Conservation (phyloP, 2,797 vertebrate genomes). For the Phoxinus dragarum region DNA sequence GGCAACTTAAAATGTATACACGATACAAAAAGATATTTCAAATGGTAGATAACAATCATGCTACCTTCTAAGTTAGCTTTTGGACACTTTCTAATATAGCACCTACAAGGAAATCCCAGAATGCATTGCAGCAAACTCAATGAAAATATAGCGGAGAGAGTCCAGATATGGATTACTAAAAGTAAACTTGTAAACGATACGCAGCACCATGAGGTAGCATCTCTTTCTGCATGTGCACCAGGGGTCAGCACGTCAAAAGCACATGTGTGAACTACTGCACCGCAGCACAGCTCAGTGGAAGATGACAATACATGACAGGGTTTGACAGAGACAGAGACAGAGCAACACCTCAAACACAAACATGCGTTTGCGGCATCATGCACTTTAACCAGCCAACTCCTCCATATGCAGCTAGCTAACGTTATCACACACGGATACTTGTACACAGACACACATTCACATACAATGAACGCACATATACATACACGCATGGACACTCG, state of each 20-base stretch:
- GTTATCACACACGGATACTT: neutral
- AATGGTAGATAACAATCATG: no score
- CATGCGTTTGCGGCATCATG: slow-evolving; percentile 71
- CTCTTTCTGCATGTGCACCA: neutral
- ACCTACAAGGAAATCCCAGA: neutral
- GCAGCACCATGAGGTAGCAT: neutral
- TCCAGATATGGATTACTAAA: neutral
- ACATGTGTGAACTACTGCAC: neutral
- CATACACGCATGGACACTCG: neutral
- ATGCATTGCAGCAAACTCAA: no score
- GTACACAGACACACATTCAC: slow-evolving; percentile 24
- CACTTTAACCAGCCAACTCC: slow-evolving; percentile 66
- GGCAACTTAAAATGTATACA: no score
- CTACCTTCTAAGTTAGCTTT: neutral
- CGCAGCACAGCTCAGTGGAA: neutral
- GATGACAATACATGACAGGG: neutral
- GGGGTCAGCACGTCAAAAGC: neutral
- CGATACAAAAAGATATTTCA: no score
- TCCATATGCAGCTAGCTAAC: slow-evolving; percentile 9
- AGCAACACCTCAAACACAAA: slow-evolving; percentile 56
- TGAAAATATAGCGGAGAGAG: neutral
- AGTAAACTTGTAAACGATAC: neutral
- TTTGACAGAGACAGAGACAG: slow-evolving; percentile 6
- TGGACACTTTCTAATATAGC: neutral
- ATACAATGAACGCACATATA: neutral